phyloP scores from a whole-genome alignment of 2,113 vertebrate species.

The Cololabis saira region DNA sequence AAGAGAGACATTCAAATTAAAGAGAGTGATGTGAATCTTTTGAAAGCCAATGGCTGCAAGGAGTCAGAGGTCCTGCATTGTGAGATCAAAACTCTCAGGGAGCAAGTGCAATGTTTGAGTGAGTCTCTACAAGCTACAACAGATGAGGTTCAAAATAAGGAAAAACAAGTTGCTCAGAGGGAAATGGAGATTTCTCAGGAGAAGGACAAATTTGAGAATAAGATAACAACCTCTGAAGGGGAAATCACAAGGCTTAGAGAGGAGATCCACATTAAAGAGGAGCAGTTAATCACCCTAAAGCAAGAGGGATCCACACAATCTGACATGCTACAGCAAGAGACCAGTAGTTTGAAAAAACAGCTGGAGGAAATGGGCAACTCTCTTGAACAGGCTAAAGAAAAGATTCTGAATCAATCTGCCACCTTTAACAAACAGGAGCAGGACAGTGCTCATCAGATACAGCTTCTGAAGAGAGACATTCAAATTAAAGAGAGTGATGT shows the following conservation, averaged over 20 bases:
- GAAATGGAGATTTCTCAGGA: constrained; percentile 53
- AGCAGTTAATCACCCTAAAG: constrained; percentile 65
- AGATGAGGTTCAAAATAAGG: constrained; percentile 45
- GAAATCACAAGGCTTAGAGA: constrained; percentile 56
- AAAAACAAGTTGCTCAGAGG: constrained; percentile 28
- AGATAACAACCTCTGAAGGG: constrained; percentile 24
- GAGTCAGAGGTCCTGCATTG: constrained; percentile 36
- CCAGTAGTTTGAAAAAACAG: constrained; percentile 66
- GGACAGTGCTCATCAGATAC: constrained; percentile 17
- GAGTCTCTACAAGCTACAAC: constrained; percentile 30
- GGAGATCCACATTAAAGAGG: constrained; percentile 79
- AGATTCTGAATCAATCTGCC: background rate
- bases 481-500: constrained; percentile 23
- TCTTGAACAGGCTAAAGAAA: constrained; percentile 49
- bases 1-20: constrained; percentile 33
- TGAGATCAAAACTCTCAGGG: constrained; percentile 43
- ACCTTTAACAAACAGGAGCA: constrained; percentile 38
- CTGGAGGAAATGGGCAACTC: constrained; percentile 49
- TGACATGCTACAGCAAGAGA: constrained; percentile 50
- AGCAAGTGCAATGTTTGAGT: constrained; percentile 26
- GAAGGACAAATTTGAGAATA: constrained; percentile 20
- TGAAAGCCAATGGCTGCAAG: constrained; percentile 19
- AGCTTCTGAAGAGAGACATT: constrained; percentile 29
- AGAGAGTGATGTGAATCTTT: background rate
- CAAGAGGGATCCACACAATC: constrained; percentile 48